Evolutionary conservation across 2,113 vertebrate species (phyloP), one percentile per base, ranked within the genome.

Genomic region (Lepus americanus): DNA sequence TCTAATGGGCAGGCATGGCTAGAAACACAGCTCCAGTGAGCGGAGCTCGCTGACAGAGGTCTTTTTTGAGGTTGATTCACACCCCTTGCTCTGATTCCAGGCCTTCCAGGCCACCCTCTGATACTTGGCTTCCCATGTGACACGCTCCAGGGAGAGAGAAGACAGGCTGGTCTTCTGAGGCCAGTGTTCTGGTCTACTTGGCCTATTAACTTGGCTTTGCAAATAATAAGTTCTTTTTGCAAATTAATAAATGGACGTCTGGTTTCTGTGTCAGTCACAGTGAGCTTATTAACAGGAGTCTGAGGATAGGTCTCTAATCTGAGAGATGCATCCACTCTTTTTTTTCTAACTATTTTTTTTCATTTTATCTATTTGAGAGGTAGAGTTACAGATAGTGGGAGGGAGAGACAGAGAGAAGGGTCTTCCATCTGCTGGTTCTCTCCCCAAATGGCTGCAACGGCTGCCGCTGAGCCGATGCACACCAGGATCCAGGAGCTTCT

Each of bases 161-260:
- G 85, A 84, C 17, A 12, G 13, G 9, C 66, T 22, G 25, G 59
- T 89, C 39, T 83, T 86, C 72, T 64, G 49, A 78, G 77, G 64
- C 91, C 63, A 88, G 16, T 82, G 59, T 92, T 94, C 64, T 92
- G 81, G 76, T 74, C 79, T 89, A 36, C 63, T 94, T 86, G 76
- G 25, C 63, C 72, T 88, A 96, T 90, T 80, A 83, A 89, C 94
- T 5, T 85, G 61, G 6, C 66, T 76, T 90, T 90, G 39, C 49
- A 77, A 73, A 90, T 29, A 44, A 76, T 66, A 49, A 39, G 82
- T 70, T 70, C 13, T 83, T 92, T 73, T 89, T 79, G 44, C 3
- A 70, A 82, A 87, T 89, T 94, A 92, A 96, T 83, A 95, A 95
- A 86, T 92, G 81, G 39, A 53, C 22, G 87, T 96, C 55, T 80